Evolutionary conservation across 2,797 vertebrate species (phyloP).

Genomic region (Lagodon rhomboides): DNA sequence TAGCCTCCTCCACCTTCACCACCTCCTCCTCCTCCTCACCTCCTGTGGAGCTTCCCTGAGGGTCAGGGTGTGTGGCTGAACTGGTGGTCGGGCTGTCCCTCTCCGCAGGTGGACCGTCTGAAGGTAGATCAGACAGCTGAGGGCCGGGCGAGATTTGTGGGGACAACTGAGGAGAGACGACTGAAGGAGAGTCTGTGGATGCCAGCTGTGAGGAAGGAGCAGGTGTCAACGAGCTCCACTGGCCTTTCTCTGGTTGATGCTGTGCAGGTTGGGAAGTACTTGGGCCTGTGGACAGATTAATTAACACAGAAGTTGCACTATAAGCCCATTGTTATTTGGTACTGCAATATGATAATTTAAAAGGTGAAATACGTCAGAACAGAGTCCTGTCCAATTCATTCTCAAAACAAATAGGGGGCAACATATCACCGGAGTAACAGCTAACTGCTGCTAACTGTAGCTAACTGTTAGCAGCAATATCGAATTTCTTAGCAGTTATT

Average conservation of each 20-base stretch:
- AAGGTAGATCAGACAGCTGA: conserved; percentile 77
- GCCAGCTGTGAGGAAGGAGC: conserved; percentile 49
- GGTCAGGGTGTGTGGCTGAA: conserved; percentile 35
- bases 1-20: conserved; percentile 56
- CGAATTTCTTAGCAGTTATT: too few relatives aligned
- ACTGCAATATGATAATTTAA: neutral
- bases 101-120: conserved; percentile 62
- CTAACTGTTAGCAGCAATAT: too few relatives aligned
- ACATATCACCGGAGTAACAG: too few relatives aligned
- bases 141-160: conserved; percentile 75
- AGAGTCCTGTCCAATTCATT: too few relatives aligned
- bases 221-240: conserved; percentile 58
- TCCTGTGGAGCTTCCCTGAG: conserved; percentile 61
- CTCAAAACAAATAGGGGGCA: too few relatives aligned
- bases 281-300: conserved; percentile 51
- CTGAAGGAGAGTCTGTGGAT: conserved; percentile 58
- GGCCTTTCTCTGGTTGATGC: conserved; percentile 62
- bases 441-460: too few relatives aligned
- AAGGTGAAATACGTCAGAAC: too few relatives aligned
- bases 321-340: neutral
- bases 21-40: conserved; percentile 57
- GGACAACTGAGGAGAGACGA: conserved; percentile 61
- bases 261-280: conserved; percentile 52
- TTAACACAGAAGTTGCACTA: neutral
- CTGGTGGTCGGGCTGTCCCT: conserved; percentile 31